Base-by-base conservation (phyloP, 2,113 vertebrate genomes). In the Pollimyrus isidori region DNA sequence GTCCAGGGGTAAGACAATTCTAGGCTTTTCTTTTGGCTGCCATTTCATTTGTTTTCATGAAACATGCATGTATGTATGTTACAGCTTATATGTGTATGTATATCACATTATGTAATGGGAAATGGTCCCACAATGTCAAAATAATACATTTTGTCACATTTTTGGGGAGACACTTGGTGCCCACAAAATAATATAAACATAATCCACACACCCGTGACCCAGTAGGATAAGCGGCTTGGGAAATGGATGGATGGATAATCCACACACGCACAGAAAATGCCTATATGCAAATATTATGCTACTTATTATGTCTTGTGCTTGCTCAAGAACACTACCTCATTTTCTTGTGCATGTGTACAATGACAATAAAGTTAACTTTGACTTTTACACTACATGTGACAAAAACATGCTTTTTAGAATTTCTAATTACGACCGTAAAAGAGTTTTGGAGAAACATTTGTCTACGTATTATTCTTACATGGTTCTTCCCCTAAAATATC, bases 1-100 rank as follows among this genome's bases (percentile, higher is more conserved):
- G 91, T 97, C 90, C 97, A 98, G 93, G 97, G 98, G 98, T 99
- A 96, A 94, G 96, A 89, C 49, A 42, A 50, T 69, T 26, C n/a
- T 69, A 69, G 62, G 62, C 62, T 11, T 30, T 26, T 69, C 3
- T 15, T 13, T 69, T 30, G n/a, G 62, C 26, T 69, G 62, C 62
- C 62, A 11, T 65, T 65, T 65, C 9, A n/a, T 65, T 11, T 65
- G 62, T 26, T 26, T 65, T 10, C n/a, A 26, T 9, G 58, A 65
- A 26, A 65, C n/a, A n/a, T 65, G 7, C n/a, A 62, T 62, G n/a
- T 65, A 62, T 62, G 23, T 65, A 65, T 26, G 7, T 65, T 65
- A 26, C 58, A 65, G 23, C 7, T 65, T 65, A 26, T 65, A 26
- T 65, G 9, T 26, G 62, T 1, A 65, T 65, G n/a, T 65, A 3